A percentile compares a stretch with the other conserved stretches of the same genome.
Evolutionary conservation across 1,140 invertebrate genomes (phyloP).

Genomic region (Heliothis virescens): DNA sequence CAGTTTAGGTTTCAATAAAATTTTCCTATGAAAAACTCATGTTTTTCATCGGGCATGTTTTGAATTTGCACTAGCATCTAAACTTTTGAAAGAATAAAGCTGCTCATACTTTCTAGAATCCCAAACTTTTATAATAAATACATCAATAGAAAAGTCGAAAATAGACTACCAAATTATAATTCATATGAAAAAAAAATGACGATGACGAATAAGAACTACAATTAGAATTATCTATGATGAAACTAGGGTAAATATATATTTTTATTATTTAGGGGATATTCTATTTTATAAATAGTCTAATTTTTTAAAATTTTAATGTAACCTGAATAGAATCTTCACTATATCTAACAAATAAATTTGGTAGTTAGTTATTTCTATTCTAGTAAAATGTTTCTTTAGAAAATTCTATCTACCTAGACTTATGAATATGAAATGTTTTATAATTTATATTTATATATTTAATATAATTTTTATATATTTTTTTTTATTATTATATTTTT

Average conservation of each 20-base stretch:
- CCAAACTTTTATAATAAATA: background rate
- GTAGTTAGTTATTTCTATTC: constrained; percentile 30
- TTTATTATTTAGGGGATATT: background rate
- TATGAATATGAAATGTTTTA: too few species aligned
- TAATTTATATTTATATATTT: too few species aligned
- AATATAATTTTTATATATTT: too few species aligned
- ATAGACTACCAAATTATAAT: constrained; percentile 39
- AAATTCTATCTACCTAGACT: too few species aligned
- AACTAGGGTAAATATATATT: background rate
- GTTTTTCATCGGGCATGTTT: too few species aligned
- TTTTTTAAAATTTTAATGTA: too few species aligned
- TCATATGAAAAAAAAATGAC: background rate
- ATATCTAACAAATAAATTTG: constrained; percentile 10
- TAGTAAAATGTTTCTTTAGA: constrained; percentile 8
- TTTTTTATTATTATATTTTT: too few species aligned
- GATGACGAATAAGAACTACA: background rate
- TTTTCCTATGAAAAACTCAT: background rate
- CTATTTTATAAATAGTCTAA: too few species aligned
- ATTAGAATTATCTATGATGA: background rate
- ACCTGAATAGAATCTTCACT: too few species aligned
- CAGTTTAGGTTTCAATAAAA: background rate
- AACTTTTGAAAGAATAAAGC: too few species aligned
- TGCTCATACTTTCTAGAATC: background rate
- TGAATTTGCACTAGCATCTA: too few species aligned
- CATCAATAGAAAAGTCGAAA: background rate